Evolutionary conservation across 2,888 invertebrate genomes (phyloP).

Genomic region (Drosophila hamatofila): DNA sequence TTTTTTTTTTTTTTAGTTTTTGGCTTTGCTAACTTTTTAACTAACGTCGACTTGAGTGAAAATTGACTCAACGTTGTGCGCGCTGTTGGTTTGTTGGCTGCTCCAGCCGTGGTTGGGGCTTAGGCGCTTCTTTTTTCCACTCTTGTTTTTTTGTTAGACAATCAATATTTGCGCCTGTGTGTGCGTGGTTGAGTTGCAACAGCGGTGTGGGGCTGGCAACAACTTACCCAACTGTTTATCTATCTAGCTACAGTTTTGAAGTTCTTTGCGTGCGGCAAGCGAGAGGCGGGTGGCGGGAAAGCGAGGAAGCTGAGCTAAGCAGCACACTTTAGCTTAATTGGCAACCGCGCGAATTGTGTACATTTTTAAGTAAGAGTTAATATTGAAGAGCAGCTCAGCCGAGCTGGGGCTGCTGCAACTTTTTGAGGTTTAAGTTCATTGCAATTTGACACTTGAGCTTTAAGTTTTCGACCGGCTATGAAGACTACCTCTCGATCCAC

Average conservation of each 20-base stretch:
- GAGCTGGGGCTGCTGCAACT: constrained; percentile 17
- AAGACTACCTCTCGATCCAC: too few species aligned
- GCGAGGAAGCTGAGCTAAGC: constrained; percentile 38
- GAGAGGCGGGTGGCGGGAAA: not conserved
- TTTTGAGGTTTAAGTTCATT: constrained; percentile 38
- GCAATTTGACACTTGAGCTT: constrained; percentile 71
- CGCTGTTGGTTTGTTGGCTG: constrained; percentile 24
- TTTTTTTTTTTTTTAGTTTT: constrained; percentile 25
- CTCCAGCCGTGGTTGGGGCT: constrained; percentile 12
- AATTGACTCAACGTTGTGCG: constrained; percentile 69
- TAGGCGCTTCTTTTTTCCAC: constrained; percentile 25
- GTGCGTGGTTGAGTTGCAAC: constrained; percentile 9
- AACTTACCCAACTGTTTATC: constrained; percentile 69
- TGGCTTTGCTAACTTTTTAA: constrained; percentile 72
- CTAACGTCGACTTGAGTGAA: constrained; percentile 78
- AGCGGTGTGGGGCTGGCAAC: constrained; percentile 3
- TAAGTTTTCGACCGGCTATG: constrained; percentile 19
- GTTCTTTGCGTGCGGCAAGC: constrained; percentile 55
- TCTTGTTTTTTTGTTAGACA: constrained; percentile 65
- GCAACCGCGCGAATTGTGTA: constrained; percentile 69
- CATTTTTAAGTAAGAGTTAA: constrained; percentile 79
- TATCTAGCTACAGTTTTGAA: constrained; percentile 69
- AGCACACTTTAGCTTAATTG: constrained; percentile 77
- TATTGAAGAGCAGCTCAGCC: constrained; percentile 49
- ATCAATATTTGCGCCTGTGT: constrained; percentile 74